Evolutionary conservation across 2,888 invertebrate genomes (phyloP), one percentile per base, ranked within the genome.

Genomic region (Clitarchus hookeri): DNA sequence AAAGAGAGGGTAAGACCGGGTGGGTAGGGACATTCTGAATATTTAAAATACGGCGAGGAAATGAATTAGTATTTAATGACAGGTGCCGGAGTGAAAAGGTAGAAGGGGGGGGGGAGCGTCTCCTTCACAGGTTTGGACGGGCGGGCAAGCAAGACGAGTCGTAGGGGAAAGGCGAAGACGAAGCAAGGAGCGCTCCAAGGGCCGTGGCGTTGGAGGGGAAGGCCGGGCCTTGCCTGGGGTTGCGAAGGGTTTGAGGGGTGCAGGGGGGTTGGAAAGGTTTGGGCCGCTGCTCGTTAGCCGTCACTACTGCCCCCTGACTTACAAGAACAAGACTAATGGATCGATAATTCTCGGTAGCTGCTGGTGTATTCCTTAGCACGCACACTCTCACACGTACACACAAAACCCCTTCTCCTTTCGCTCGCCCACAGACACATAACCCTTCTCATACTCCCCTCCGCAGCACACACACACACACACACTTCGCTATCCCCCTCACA

Each of bases 261-360:
- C 27, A 27, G 13, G 16, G 36, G 82, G 82, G 13, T 16, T 27
- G 36, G 65, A 65, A 65, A 65, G 65, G 65, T 6, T 65, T 65
- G 65, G 65, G 65, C 65, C 65, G n/a, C 13, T 82, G 82, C 82
- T 82, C 82, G 82, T 82, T 82, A 82, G 82, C 82, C 82, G 82
- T 82, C 82, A 82, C 82, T 82, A 82, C 82, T 82, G 82, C 82
- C 82, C 82, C 82, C 82, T 82, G 82, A 82, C 82, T 82, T 82
- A 82, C 82, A 82, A 82, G 82, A 82, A 82, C 82, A 82, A 82
- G 82, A 82, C 82, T 82, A 82, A 82, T 82, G 82, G 82, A 82
- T 82, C 82, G 82, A 82, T 82, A 82, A 82, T 82, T 82, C 82
- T 82, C 82, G 82, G 82, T 36, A 36, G 82, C 82, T 82, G 26